Evolutionary conservation across 2,113 vertebrate species (phyloP).

Genomic region (Rhabdornis inornatus): DNA sequence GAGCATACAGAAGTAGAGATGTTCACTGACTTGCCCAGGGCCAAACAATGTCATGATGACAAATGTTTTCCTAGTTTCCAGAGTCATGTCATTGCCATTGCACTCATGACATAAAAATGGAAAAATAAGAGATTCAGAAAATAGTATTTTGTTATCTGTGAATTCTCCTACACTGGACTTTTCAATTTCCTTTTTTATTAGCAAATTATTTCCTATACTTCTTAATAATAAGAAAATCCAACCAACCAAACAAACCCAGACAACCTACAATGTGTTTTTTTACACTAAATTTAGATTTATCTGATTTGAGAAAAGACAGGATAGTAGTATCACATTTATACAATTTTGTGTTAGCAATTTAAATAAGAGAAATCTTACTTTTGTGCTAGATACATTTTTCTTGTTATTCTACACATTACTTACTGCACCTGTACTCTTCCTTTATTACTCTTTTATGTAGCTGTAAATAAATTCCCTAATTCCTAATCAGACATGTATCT

Average conservation of each 20-base stretch:
- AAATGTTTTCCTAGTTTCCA: background rate
- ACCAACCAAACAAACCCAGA: fast-evolving
- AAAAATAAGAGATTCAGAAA: background rate
- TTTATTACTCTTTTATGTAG: background rate
- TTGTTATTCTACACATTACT: background rate
- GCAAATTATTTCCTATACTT: background rate
- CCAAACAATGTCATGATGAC: background rate
- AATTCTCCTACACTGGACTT: background rate
- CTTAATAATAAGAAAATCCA: background rate
- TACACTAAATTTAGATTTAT: background rate
- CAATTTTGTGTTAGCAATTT: background rate
- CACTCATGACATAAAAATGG: background rate
- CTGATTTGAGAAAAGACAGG: background rate
- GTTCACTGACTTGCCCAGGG: background rate
- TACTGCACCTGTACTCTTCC: background rate
- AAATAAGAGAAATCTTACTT: background rate
- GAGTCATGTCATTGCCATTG: background rate
- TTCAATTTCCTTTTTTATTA: background rate
- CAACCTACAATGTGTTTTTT: background rate
- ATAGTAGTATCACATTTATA: background rate
- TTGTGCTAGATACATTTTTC: background rate
- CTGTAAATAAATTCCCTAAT: background rate
- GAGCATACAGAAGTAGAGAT: background rate
- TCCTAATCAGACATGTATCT: background rate
- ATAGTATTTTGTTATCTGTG: background rate